These are phyloP conservation scores for Troilus luridus DNA, from an alignment of 2,888 invertebrate species.

Conservation along the genomic window DNA sequence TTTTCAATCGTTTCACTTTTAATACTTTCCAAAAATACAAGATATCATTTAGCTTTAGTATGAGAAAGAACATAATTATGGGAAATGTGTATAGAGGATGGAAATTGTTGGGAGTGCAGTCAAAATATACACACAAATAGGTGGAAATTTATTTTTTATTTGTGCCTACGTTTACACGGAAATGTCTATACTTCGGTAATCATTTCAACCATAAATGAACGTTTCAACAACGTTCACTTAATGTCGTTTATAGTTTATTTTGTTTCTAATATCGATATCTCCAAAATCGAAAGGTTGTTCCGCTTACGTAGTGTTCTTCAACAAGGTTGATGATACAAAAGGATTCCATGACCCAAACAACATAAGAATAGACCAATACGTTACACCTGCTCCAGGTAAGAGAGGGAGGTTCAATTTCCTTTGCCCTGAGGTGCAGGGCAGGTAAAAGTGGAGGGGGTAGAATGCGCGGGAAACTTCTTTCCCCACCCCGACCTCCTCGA, in stretches of 20 bases:
- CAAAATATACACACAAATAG: no score
- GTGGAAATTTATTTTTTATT: no score
- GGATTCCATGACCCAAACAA: neutral
- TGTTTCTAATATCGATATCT: neutral
- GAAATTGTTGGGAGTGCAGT: no score
- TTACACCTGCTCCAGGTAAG: neutral
- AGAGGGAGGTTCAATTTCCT: slow-evolving; percentile 35
- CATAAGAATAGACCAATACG: neutral
- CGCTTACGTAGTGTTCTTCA: neutral
- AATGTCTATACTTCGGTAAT: neutral
- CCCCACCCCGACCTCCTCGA: neutral
- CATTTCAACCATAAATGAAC: neutral
- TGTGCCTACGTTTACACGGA: no score
- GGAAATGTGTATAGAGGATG: no score
- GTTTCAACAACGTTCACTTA: no score
- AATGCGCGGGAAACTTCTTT: slow-evolving; percentile 42
- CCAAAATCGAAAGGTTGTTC: neutral
- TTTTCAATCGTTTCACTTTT: no score
- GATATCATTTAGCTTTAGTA: no score
- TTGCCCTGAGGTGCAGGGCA: slow-evolving; percentile 25
- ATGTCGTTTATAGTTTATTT: neutral
- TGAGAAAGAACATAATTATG: no score
- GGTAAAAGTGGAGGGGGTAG: slow-evolving; percentile 13
- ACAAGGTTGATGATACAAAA: neutral
- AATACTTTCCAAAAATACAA: no score